Conservation (phyloP, 2,113 vertebrate genomes). For the Nasalis larvatus region DNA sequence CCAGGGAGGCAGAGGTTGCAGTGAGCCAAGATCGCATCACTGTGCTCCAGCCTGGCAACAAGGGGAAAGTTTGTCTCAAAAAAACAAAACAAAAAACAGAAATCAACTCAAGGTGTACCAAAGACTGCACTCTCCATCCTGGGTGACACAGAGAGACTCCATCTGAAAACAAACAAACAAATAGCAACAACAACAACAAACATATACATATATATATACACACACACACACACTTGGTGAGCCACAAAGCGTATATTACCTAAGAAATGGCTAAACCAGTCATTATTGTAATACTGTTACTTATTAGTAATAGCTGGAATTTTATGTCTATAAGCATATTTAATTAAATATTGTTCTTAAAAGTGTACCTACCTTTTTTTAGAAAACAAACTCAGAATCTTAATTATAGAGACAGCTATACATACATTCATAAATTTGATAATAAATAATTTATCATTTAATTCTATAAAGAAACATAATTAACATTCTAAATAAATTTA, state of each 20-base stretch:
- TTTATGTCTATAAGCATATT: background rate
- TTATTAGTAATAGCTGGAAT: background rate
- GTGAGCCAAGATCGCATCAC: no score
- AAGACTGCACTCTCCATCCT: no score
- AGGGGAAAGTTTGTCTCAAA: no score
- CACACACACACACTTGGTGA: background rate
- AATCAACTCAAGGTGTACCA: no score
- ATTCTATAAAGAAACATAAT: background rate
- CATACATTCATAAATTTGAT: background rate
- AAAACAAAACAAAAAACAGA: no score
- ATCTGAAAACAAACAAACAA: no score
- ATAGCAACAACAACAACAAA: no score
- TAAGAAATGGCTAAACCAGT: constrained; percentile 36
- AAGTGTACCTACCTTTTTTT: background rate
- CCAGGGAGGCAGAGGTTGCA: no score
- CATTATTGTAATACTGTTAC: background rate
- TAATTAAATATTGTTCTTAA: background rate
- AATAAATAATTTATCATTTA: background rate
- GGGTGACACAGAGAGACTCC: no score
- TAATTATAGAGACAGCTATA: background rate
- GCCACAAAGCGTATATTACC: background rate
- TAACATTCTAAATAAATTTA: background rate
- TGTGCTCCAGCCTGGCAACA: no score
- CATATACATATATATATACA: no score
- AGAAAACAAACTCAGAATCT: background rate